Base-by-base conservation (phyloP, 1,140 invertebrate genomes). In the Antheraea pernyi region DNA sequence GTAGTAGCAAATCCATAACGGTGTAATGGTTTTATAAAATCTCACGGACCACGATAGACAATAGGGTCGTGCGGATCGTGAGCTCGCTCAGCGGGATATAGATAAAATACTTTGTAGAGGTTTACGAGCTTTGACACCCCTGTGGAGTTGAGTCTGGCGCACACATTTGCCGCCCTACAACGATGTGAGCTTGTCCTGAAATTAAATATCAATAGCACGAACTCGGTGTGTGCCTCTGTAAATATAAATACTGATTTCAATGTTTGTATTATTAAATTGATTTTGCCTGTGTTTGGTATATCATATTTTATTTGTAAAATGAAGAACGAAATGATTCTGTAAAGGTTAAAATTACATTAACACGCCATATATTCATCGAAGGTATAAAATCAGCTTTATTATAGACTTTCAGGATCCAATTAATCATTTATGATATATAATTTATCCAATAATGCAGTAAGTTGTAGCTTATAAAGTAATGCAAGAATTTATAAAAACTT, bases 41-140 rank as follows among this genome's bases (percentile, higher is more conserved):
- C 85, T 85, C 80, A 82, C 78, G 75, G 79, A 78, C 80, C 77
- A 78, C 73, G 82, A 79, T 73, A 82, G 77, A 85, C 82, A 85
- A 89, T 85, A 82, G 82, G 81, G 85, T 80, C 78, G 80, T 65
- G 77, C 60, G 79, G 68, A 75, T 73, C 46, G 67, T 68, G 69
- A 22, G 48, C 46, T 58, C 69, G 75, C 72, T 74, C 75, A 78
- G 74, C 70, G 79, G 80, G 76, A 75, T 80, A 80, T 85, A 83
- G 84, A 83, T 85, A 80, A 80, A 88, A 88, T 84, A 86, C 84
- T 84, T 81, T 80, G 84, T 85, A 77, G 80, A 84, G 80, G 83
- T 86, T 85, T 86, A 86, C 81, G 83, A 85, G 81, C 70, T 74
- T 72, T 68, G 78, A 80, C 81, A 80, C 81, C 80, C 84, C 78